Conservation (phyloP, 2,888 invertebrate species). For the Microctonus hyperodae region DNA sequence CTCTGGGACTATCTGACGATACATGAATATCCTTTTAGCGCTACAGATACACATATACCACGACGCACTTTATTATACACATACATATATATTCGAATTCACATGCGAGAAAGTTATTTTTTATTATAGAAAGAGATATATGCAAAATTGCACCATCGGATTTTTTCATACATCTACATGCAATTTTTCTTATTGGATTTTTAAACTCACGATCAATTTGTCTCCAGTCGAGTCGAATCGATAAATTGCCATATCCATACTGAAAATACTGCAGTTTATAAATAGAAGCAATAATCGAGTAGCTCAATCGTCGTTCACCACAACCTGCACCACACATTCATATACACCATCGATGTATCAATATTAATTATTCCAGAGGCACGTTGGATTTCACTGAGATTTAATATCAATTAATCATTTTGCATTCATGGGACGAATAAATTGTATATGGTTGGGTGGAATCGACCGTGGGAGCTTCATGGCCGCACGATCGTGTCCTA, state of each 20-base stretch:
- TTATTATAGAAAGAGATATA: background rate
- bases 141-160: background rate
- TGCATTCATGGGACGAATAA: constrained; percentile 24
- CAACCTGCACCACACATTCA: background rate
- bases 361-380: constrained; percentile 18
- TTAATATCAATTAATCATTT: constrained; percentile 31
- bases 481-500: constrained; percentile 16
- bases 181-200: background rate
- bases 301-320: background rate
- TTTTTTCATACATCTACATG: background rate
- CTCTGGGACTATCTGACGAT: constrained; percentile 43
- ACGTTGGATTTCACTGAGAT: constrained; percentile 23
- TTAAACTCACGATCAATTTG: constrained; percentile 25
- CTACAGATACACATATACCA: constrained; percentile 30
- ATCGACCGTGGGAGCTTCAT: constrained; percentile 25
- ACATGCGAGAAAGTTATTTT: constrained; percentile 4
- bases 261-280: background rate
- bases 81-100: constrained; percentile 8
- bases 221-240: constrained; percentile 10
- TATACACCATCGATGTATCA: constrained; percentile 21
- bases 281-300: constrained; percentile 9
- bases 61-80: constrained; percentile 10
- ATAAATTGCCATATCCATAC: constrained; percentile 11
- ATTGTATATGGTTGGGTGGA: constrained; percentile 20
- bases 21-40: constrained; percentile 53